Conservation (phyloP, 2,888 invertebrate genomes). For the Tanytarsus gracilentus region DNA sequence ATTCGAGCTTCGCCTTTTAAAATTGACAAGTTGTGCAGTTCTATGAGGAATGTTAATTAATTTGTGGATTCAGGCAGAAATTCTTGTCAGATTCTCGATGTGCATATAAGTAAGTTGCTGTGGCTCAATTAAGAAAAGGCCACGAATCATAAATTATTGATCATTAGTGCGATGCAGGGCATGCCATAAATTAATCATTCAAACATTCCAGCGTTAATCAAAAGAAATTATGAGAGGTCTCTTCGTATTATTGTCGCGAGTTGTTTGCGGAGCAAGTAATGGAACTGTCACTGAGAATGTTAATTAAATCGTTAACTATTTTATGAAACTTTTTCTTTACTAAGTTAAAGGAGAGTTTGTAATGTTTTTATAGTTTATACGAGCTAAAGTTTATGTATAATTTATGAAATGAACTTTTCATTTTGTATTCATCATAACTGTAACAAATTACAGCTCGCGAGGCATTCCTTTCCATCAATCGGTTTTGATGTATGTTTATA, state of each 20-base stretch:
- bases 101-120: too few species aligned
- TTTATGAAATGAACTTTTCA: constrained; percentile 14
- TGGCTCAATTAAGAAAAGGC: constrained; percentile 17
- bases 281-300: constrained; percentile 24
- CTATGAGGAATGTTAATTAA: too few species aligned
- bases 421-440: constrained; percentile 18
- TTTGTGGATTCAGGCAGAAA: too few species aligned
- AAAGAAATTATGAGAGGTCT: background rate
- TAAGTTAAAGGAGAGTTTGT: background rate
- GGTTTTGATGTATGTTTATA: too few species aligned
- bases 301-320: constrained; percentile 28
- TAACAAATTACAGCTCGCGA: constrained; percentile 16
- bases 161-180: background rate
- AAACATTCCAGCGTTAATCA: background rate
- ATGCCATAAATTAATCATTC: constrained; percentile 21
- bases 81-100: too few species aligned
- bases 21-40: too few species aligned
- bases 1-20: too few species aligned
- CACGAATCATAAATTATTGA: constrained; percentile 16
- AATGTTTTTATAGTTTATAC: constrained; percentile 1
- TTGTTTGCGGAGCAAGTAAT: background rate
- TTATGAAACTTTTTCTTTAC: background rate
- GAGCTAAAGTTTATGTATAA: constrained; percentile 12
- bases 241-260: constrained; percentile 1
- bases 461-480: too few species aligned